Base-by-base conservation (phyloP, 2,797 vertebrate species). In the Alfaro cultratus region DNA sequence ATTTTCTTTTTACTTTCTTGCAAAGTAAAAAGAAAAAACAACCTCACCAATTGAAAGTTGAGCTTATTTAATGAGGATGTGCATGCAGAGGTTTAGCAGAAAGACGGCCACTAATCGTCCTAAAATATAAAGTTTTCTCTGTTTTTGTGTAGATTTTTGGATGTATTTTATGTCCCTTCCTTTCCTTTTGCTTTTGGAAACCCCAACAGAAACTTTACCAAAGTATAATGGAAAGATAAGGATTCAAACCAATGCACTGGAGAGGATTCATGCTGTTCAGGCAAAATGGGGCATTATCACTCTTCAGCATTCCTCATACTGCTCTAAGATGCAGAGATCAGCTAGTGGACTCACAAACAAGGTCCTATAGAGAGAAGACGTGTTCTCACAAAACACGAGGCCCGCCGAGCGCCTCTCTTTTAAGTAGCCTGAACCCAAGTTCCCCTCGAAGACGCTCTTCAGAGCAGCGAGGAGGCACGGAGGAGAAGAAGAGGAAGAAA, bases 311-410 rank as follows among this genome's bases (percentile, higher is more conserved):
- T 60, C 73, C 77, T 68, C 73, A 81, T 34, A 73, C 77, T 39
- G 77, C 26, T 83, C 78, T 84, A 85, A 89, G 93, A 94, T 92
- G 93, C 92, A 93, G 91, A 82, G 78, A 93, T 90, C 94, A 93
- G 89, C 92, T 87, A 86, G 84, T 91, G 73, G 92, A 99, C 98
- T 99, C 98, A 99, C 98, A 97, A 98, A 98, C 88, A 98, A 95
- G 87, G 96, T 96, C 95, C 97, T 96, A 97, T 96, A 99, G 95
- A 98, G 96, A 88, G 98, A 97, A 94, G 97, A 94, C 68, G 98
- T 98, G 94, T 99, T 98, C 94, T 99, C 98, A 94, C 97, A 98
- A 94, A 99, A 98, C 95, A 99, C 98, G 81, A 99, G 97, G 94
- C 98, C 98, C 67, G 97, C 97, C 83, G 96, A 96, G 80, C 97